Evolutionary conservation across 2,797 vertebrate genomes (phyloP).

Genomic region (Knipowitschia caucasica): DNA sequence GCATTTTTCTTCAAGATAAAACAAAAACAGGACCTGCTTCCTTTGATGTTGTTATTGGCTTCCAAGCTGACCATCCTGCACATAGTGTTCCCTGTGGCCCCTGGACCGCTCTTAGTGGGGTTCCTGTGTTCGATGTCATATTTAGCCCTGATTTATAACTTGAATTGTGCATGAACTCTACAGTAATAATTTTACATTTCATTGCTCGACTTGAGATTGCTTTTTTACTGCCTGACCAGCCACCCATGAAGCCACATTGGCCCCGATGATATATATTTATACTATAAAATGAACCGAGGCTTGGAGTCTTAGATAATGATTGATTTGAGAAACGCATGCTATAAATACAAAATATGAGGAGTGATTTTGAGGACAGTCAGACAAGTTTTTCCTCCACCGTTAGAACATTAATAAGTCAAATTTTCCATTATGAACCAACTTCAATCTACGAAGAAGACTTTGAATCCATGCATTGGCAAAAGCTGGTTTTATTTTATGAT

Average conservation of each 20-base stretch:
- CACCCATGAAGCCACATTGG: conserved; percentile 9
- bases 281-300: conserved; percentile 3
- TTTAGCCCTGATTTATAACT: conserved; percentile 27
- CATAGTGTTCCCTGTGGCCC: conserved; percentile 11
- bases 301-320: conserved; percentile 17
- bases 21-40: too few species aligned
- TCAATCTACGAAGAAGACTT: conserved; percentile 28
- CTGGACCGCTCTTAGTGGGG: conserved; percentile 25
- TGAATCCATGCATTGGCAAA: conserved; percentile 23
- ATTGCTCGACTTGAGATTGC: conserved; percentile 5
- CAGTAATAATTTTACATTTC: conserved; percentile 15
- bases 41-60: conserved; percentile 24
- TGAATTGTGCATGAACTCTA: conserved; percentile 14
- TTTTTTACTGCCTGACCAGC: conserved; percentile 16
- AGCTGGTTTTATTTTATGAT: conserved; percentile 5
- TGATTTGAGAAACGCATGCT: conserved; percentile 10
- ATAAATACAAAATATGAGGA: not conserved
- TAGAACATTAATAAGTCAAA: conserved; percentile 12
- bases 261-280: conserved; percentile 7
- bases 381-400: conserved; percentile 15
- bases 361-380: conserved; percentile 10
- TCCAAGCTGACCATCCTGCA: conserved; percentile 17
- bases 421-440: conserved; percentile 46
- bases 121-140: conserved; percentile 19
- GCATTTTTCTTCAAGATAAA: too few species aligned